Conservation (phyloP, 1,140 invertebrate species). For the Drosophila subobscura region DNA sequence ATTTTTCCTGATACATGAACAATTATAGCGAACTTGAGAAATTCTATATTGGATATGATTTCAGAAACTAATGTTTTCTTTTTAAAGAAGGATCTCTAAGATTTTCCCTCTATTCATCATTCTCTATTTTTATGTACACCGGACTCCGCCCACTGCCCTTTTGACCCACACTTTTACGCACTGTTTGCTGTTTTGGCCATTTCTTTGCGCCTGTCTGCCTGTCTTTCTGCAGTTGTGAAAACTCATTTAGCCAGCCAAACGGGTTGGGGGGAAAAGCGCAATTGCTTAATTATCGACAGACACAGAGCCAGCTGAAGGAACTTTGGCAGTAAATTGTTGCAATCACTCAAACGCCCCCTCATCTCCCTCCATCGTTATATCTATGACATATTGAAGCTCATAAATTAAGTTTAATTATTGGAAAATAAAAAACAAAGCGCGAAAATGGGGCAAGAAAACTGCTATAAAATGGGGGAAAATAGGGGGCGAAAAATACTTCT, state of each 20-base stretch:
- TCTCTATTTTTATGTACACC: too few species aligned
- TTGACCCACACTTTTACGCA: too few species aligned
- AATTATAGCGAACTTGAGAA: too few species aligned
- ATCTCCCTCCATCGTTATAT: slow-evolving; percentile 49
- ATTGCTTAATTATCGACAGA: slow-evolving; percentile 77
- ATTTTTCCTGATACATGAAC: too few species aligned
- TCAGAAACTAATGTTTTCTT: too few species aligned
- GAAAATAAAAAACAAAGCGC: slow-evolving; percentile 22
- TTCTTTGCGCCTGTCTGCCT: too few species aligned
- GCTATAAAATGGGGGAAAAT: slow-evolving; percentile 18
- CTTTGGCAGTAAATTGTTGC: slow-evolving; percentile 67
- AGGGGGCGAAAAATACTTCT: slow-evolving; percentile 5
- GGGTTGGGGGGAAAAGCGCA: slow-evolving; percentile 48
- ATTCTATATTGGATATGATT: too few species aligned
- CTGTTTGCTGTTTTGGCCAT: too few species aligned
- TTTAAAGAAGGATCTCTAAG: too few species aligned
- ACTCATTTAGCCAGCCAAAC: slow-evolving; percentile 61
- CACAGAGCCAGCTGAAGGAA: slow-evolving; percentile 27
- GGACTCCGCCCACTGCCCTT: too few species aligned
- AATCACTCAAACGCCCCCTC: slow-evolving; percentile 56
- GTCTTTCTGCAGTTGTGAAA: slow-evolving; percentile 40
- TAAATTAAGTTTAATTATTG: slow-evolving; percentile 79
- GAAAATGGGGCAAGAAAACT: slow-evolving; percentile 17
- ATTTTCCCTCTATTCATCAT: too few species aligned
- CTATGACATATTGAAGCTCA: slow-evolving; percentile 70